phyloP scores from a whole-genome alignment of 1,140 invertebrate genomes.

The Solenopsis fugax region DNA sequence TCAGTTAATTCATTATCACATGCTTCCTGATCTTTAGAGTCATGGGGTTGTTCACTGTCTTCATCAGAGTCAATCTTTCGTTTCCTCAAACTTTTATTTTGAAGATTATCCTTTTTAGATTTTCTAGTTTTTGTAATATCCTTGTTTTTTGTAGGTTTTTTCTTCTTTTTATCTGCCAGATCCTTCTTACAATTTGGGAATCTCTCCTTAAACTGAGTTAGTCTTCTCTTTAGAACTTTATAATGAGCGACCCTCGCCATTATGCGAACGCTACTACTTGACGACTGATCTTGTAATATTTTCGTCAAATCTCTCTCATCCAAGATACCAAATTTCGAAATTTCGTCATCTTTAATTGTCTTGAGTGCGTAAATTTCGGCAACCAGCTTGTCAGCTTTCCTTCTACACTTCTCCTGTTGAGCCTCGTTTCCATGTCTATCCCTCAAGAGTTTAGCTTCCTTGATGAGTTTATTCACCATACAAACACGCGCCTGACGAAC shows the following conservation, averaged over 20 bases:
- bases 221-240: conserved; percentile 72
- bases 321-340: conserved; percentile 80
- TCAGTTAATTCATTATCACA: not conserved
- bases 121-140: conserved; percentile 20
- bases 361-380: conserved; percentile 80
- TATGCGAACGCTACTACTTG: conserved; percentile 67
- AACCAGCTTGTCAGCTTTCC: conserved; percentile 76
- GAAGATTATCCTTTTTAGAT: not conserved
- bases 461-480: conserved; percentile 78
- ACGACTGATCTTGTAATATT: conserved; percentile 72
- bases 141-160: conserved; percentile 67
- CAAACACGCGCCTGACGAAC: conserved; percentile 78
- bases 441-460: conserved; percentile 76
- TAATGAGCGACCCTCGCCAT: conserved; percentile 76
- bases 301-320: conserved; percentile 69
- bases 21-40: conserved; percentile 14
- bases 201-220: conserved; percentile 79
- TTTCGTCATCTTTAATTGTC: conserved; percentile 80
- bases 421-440: conserved; percentile 77
- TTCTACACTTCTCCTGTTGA: conserved; percentile 77
- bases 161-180: conserved; percentile 67
- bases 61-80: not conserved
- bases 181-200: conserved; percentile 79
- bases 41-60: not conserved
- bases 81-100: not conserved